A percentile compares a stretch with the other conserved stretches of the same genome.
phyloP scores from a whole-genome alignment of 64 coral and sea anemone species.

The Montipora foliosa region DNA sequence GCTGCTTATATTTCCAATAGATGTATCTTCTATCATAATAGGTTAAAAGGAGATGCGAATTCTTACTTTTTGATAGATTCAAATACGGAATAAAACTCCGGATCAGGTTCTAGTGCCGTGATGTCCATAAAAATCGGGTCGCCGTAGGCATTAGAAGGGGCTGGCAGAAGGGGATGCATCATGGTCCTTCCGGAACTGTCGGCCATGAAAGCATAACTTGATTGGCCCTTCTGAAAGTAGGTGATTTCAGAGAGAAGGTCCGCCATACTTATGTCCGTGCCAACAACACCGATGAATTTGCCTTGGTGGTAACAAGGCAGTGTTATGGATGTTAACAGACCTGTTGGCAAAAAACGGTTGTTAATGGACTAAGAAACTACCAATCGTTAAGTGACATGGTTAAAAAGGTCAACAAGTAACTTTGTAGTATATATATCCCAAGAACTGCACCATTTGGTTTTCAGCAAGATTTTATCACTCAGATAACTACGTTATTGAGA shows the following conservation, averaged over 20 bases:
- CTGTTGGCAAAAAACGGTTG: conserved; percentile 17
- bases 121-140: conserved; percentile 79
- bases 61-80: conserved; percentile 53
- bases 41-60: no score
- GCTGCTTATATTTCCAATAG: no score
- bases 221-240: conserved; percentile 70
- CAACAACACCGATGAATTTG: conserved; percentile 74
- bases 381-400: no score
- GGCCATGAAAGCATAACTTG: conserved; percentile 64
- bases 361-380: no score
- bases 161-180: conserved; percentile 79
- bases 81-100: conserved; percentile 17
- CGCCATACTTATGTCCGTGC: conserved; percentile 62
- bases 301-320: conserved; percentile 65
- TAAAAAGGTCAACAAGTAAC: no score
- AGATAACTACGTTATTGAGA: no score
- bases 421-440: no score
- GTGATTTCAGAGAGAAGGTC: conserved; percentile 71
- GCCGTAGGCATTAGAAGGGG: conserved; percentile 34
- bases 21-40: no score
- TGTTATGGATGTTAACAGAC: conserved; percentile 60
- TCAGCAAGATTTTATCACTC: no score
- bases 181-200: conserved; percentile 71
- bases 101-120: conserved; percentile 57
- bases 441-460: no score